A percentile compares a stretch with the other conserved stretches of the same genome.
phyloP scores from a whole-genome alignment of 2,888 invertebrate genomes.

The Cataglyphis livida region DNA sequence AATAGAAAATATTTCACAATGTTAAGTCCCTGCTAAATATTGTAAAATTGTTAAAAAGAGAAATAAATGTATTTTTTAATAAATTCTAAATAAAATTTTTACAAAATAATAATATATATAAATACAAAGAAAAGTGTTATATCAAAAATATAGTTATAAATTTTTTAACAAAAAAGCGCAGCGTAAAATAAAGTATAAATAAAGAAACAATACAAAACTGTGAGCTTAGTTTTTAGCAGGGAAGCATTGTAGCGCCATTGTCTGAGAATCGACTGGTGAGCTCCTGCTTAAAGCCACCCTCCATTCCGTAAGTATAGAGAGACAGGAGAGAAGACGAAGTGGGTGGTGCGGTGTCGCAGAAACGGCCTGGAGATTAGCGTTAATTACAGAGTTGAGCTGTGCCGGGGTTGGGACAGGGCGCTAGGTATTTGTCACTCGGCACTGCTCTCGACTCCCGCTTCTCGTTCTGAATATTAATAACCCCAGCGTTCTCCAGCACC shows the following conservation, averaged over 20 bases:
- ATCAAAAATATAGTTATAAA: background rate
- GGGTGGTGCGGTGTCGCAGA: constrained; percentile 78
- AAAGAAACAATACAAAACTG: constrained; percentile 1
- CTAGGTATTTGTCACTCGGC: constrained; percentile 84
- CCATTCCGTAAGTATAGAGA: constrained; percentile 71
- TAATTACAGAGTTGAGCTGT: constrained; percentile 83
- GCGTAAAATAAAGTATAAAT: background rate
- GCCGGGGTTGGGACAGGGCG: constrained; percentile 77
- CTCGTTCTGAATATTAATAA: constrained; percentile 84
- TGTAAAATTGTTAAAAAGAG: background rate
- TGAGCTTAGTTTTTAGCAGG: constrained; percentile 10
- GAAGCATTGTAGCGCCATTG: constrained; percentile 58
- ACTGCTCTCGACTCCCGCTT: constrained; percentile 76
- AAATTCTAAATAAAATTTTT: background rate
- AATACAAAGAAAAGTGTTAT: background rate
- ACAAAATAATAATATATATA: background rate
- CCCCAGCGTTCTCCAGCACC: constrained; percentile 68
- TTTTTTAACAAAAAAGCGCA: background rate
- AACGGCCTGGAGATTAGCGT: constrained; percentile 84
- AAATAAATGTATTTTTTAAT: background rate
- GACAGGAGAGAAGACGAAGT: constrained; percentile 72
- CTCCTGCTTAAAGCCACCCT: constrained; percentile 65
- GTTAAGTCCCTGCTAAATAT: background rate
- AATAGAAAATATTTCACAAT: background rate
- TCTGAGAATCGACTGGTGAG: constrained; percentile 65